These are phyloP conservation scores for Jordanella pulchra DNA, from an alignment of 2,797 vertebrate genomes.

Conservation along the genomic window DNA sequence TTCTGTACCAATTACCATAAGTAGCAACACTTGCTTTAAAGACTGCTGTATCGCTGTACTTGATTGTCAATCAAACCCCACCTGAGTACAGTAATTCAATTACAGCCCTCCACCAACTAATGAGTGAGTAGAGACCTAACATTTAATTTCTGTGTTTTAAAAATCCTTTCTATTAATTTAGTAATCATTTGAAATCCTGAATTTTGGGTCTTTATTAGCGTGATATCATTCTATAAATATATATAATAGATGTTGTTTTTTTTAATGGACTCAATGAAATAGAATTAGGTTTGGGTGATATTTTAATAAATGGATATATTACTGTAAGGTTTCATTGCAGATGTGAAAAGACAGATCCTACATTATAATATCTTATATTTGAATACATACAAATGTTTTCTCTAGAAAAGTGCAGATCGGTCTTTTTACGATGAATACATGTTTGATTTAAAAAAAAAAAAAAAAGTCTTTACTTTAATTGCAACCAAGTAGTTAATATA, in stretches of 20 bases:
- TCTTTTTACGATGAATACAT: background rate
- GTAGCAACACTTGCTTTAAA: too few species aligned
- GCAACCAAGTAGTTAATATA: slow-evolving; percentile 58
- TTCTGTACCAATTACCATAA: too few species aligned
- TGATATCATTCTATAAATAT: background rate
- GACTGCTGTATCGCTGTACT: too few species aligned
- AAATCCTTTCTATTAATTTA: background rate
- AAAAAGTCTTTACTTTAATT: slow-evolving; percentile 52
- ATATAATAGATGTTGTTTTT: background rate
- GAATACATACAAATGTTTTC: background rate
- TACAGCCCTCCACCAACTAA: background rate
- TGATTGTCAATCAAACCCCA: too few species aligned
- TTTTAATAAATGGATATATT: background rate
- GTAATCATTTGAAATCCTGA: background rate
- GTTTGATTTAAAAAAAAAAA: background rate
- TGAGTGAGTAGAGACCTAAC: background rate
- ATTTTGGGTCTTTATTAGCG: background rate
- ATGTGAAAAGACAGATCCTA: background rate
- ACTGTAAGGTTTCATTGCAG: background rate
- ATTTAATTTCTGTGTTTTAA: background rate
- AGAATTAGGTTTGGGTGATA: background rate
- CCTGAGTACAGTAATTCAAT: background rate
- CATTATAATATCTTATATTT: too few species aligned
- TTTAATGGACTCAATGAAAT: background rate
- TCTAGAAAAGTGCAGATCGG: background rate